Base-by-base conservation (phyloP, 1,140 invertebrate genomes). In the Calosoma granatense region DNA sequence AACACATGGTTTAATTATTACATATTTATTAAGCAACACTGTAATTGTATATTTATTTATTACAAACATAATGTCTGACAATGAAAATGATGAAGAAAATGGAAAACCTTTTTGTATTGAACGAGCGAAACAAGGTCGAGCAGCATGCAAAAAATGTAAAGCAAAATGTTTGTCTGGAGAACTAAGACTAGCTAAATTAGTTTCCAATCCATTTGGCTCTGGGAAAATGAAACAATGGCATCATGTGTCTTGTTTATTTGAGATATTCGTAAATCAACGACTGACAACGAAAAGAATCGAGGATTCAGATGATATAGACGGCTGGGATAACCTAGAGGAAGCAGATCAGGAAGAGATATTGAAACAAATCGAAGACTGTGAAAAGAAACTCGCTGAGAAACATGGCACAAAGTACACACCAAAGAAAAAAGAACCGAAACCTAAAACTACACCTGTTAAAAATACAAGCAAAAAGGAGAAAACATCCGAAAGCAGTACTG, bases 61-160 rank as follows among this genome's bases (percentile, higher is more conserved):
- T 47, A 17, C 17, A 47, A 9, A 47, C 15, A 17, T 47, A 47
- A 71, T 64, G 67, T 64, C 63, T 23, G 66, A 65, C 68, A 73
- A 61, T 55, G 60, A 77, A 68, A 73, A 61, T 55, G 60, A 77
- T 68, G 60, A 67, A 58, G 56, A 63, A 54, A 64, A 67, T 1
- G 77, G 80, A 56, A 79, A 78, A 59, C 77, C 78, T 1, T 88
- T 87, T 67, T 81, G 75, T 36, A 78, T 84, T 12, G 90, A 92
- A 57, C 77, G 85, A 60, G 90, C 88, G 0, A 92, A 91, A 72
- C 79, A 81, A 0, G 86, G 86, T 0, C 78, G 86, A 39, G 86
- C 90, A 0, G 80, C 81, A n/a, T 94, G 92, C 67, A 92, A 92
- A 67, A 88, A 86, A 69, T 94, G 92, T 70, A 93, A 92, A 74